These are phyloP conservation scores for Pinctada fucata DNA, from an alignment of 2,888 invertebrate species.

Conservation along the genomic window DNA sequence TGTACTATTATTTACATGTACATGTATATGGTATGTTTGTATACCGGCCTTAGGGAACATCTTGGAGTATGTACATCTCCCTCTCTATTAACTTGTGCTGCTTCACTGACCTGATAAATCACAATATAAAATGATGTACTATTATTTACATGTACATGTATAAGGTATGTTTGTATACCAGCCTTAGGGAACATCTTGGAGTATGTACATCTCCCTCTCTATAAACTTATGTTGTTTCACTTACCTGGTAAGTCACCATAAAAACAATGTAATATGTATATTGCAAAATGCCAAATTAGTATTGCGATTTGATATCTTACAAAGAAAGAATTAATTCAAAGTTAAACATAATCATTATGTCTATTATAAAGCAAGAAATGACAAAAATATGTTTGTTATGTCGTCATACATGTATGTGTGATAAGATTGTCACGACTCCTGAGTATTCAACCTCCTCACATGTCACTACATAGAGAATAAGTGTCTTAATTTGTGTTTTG, in stretches of 20 bases:
- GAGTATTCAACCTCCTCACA: too few species aligned
- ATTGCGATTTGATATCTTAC: neutral
- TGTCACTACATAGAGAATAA: too few species aligned
- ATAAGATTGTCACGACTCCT: too few species aligned
- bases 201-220: conserved; percentile 44
- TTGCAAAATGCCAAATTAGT: neutral
- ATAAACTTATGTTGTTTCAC: conserved; percentile 44
- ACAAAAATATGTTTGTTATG: too few species aligned
- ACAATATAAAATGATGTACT: neutral
- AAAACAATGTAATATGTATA: neutral
- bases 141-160: too few species aligned
- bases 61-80: conserved; percentile 44
- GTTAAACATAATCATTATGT: too few species aligned
- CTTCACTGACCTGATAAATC: conserved; percentile 45
- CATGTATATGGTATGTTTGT: too few species aligned
- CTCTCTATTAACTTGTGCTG: conserved; percentile 46
- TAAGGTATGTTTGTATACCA: conserved; percentile 31
- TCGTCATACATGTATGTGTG: too few species aligned
- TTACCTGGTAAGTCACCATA: conserved; percentile 37
- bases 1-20: too few species aligned
- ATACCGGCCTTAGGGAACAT: conserved; percentile 52
- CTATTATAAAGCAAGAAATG: too few species aligned
- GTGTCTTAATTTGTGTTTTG: too few species aligned
- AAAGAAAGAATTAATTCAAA: neutral
- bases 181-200: conserved; percentile 52